Base-by-base conservation (phyloP, 2,113 vertebrate species). In the Varanus salvator region DNA sequence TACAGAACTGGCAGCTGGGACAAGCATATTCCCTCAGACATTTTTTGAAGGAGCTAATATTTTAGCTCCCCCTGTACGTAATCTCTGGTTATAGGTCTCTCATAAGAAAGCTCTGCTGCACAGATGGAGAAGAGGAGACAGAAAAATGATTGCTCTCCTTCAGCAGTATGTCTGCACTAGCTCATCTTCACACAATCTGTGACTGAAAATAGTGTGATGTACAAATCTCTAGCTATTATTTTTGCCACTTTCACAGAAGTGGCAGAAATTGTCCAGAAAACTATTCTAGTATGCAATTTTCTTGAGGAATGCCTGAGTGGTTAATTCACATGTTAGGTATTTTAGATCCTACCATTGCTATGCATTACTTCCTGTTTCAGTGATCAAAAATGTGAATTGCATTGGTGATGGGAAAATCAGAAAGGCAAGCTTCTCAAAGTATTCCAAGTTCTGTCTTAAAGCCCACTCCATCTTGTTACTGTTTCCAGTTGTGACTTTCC, bases 21-120 rank as follows among this genome's bases (percentile, higher is more conserved):
- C 85, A 75, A 76, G 74, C 8, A 81, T 52, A n/a, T 82, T 86
- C 34, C 6, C 31, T 68, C 80, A 64, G 23, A 86, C 69, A 50
- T 71, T 80, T 92, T 92, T 90, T 27, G 84, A 0, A 71, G 17
- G 6, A 54, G 57, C 85, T 72, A 38, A 64, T 81, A 27, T 57
- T 88, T 88, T 68, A 48, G 34, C 14, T 80, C 21, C 9, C 52
- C 74, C 0, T 29, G 48, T 86, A 85, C 27, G 74, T 80, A 80
- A 80, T 60, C 76, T 80, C n/a, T 90, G 66, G 8, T 74, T 71
- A 48, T 25, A 19, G 25, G 25, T 48, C 15, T 86, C 23, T 74
- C 25, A 5, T 17, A 66, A 89, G 34, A 12, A 11, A 90, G 38
- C 52, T 74, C 23, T 50, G 27, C 52, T 71, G 21, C 31, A 82